Percentiles rank a stretch among this genome's conserved stretches.
Conservation (phyloP, 2,113 vertebrate genomes). For the Cyphotilapia sp. region DNA sequence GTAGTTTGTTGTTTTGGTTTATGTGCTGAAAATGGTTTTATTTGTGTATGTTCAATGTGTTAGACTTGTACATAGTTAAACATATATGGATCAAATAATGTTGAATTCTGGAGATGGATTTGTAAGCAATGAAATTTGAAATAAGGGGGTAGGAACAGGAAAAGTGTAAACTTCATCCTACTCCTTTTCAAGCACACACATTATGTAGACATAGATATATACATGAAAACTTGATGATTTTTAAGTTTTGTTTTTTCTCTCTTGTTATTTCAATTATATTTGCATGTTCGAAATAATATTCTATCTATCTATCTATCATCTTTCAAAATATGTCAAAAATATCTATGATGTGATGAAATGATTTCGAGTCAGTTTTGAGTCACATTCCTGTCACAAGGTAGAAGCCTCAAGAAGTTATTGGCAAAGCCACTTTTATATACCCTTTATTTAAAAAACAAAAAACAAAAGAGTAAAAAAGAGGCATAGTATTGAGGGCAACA, state of each 20-base stretch:
- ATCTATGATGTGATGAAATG: background rate
- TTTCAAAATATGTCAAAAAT: background rate
- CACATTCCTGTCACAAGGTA: background rate
- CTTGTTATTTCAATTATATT: background rate
- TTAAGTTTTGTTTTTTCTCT: background rate
- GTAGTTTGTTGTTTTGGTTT: background rate
- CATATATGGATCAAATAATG: background rate
- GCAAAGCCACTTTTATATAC: background rate
- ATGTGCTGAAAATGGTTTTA: background rate
- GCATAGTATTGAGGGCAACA: background rate
- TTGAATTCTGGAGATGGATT: background rate
- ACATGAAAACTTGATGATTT: background rate
- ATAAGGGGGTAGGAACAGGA: background rate
- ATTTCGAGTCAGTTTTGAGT: background rate
- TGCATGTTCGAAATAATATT: background rate
- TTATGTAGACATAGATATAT: background rate
- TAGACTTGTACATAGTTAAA: background rate
- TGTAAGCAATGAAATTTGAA: background rate
- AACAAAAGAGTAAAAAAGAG: background rate
- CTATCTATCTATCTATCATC: background rate
- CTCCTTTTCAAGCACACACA: background rate
- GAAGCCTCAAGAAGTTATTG: background rate
- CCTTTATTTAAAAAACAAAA: background rate
- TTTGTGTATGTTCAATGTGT: background rate
- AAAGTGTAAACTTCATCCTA: background rate